These are phyloP conservation scores for Hipposideros armiger DNA, from an alignment of 2,113 vertebrate genomes.

Conservation along the genomic window DNA sequence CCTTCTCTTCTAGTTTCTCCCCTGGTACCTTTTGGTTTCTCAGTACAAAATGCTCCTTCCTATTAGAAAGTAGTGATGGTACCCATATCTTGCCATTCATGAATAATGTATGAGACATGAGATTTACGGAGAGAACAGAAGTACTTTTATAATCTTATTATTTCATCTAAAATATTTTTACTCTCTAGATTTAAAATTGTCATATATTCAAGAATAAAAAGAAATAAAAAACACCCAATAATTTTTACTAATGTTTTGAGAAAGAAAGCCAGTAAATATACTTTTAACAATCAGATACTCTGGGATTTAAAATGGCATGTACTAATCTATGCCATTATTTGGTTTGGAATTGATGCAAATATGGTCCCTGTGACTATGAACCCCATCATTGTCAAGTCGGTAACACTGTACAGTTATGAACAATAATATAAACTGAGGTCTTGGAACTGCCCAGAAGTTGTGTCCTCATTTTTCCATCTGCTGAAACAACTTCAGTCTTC, in stretches of 20 bases:
- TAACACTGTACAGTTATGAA: neutral
- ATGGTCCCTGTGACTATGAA: neutral
- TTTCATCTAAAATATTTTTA: neutral
- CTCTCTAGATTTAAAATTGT: neutral
- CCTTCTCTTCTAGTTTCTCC: neutral
- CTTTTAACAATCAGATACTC: neutral
- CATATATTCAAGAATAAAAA: neutral
- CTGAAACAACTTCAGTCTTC: neutral
- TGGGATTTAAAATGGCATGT: neutral
- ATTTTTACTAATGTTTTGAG: neutral
- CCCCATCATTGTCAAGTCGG: neutral
- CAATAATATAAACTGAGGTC: neutral
- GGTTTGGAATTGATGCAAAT: neutral
- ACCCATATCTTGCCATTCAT: neutral
- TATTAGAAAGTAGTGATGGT: neutral
- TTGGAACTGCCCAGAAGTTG: neutral
- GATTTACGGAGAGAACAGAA: neutral
- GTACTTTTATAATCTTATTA: neutral
- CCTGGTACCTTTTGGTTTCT: neutral
- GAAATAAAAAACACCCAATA: no score
- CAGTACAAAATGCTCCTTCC: neutral
- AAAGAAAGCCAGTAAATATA: neutral
- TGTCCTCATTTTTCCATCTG: neutral
- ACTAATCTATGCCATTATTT: neutral
- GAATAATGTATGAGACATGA: neutral